Percentiles rank a stretch among this genome's conserved stretches.
These are phyloP conservation scores for Protobothrops flavoviridis DNA, from an alignment of 2,113 vertebrate genomes.

Conservation along the genomic window DNA sequence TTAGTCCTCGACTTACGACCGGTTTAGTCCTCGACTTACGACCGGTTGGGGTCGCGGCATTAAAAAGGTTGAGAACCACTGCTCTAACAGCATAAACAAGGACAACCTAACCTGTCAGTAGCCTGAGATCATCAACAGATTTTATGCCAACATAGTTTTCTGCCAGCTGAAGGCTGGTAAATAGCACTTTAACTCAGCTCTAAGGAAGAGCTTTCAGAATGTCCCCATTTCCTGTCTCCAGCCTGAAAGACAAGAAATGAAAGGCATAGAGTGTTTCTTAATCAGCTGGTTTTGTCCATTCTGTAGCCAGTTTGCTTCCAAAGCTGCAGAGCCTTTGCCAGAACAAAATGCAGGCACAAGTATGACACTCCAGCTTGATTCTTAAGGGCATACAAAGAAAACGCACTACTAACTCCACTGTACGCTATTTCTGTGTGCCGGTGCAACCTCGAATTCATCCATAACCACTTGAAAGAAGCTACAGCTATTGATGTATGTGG, in stretches of 20 bases:
- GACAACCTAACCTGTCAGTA: not conserved
- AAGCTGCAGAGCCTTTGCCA: not conserved
- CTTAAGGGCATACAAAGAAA: not conserved
- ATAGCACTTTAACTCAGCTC: not conserved
- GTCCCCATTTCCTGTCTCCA: not conserved
- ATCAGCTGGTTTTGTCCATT: not conserved
- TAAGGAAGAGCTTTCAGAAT: not conserved
- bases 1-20: no score
- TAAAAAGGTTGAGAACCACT: no score
- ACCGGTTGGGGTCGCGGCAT: no score
- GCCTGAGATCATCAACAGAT: not conserved
- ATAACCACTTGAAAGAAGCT: not conserved
- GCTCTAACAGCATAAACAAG: not conserved
- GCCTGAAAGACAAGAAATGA: not conserved
- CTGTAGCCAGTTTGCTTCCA: not conserved
- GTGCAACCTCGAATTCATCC: not conserved
- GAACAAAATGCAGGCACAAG: not conserved
- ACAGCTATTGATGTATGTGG: not conserved
- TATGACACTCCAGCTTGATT: not conserved
- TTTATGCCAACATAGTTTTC: not conserved
- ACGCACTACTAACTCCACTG: not conserved
- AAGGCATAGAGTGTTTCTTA: not conserved
- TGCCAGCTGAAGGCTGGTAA: not conserved
- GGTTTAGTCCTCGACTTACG: no score
- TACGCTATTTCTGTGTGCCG: not conserved